Evolutionary conservation across 2,113 vertebrate genomes (phyloP).

Genomic region (Anguilla japonica): DNA sequence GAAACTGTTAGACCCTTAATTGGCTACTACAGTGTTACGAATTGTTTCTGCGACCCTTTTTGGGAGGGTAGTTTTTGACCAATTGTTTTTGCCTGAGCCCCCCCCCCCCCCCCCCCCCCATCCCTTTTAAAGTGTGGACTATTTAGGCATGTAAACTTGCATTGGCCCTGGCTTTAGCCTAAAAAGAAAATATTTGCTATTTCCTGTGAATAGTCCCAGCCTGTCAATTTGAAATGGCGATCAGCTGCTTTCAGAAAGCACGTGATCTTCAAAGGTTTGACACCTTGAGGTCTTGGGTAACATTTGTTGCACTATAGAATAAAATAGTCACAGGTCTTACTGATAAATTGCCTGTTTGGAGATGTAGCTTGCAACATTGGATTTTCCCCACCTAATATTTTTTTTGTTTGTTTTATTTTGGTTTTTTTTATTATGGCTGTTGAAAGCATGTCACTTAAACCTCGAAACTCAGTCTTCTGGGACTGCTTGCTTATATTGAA

Average conservation of each 20-base stretch:
- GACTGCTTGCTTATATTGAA: slow-evolving; percentile 2
- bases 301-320: not conserved
- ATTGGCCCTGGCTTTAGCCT: not conserved
- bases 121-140: not conserved
- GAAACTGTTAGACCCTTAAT: not conserved
- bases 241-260: not conserved
- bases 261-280: not conserved
- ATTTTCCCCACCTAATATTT: not conserved
- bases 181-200: not conserved
- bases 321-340: not conserved
- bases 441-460: not conserved
- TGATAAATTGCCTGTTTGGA: not conserved
- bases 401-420: no score
- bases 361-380: not conserved
- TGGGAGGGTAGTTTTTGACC: not conserved
- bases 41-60: not conserved
- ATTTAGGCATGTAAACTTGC: not conserved
- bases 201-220: not conserved
- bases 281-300: not conserved
- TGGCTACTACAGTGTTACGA: not conserved
- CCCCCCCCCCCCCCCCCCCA: not conserved
- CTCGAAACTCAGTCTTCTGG: not conserved
- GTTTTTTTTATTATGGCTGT: not conserved
- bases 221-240: not conserved
- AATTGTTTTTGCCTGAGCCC: not conserved